Percentiles rank a stretch among this genome's conserved stretches.
These are phyloP conservation scores for Pseudococcus jackbeardsleyi DNA, from an alignment of 2,888 invertebrate species.

Conservation along the genomic window DNA sequence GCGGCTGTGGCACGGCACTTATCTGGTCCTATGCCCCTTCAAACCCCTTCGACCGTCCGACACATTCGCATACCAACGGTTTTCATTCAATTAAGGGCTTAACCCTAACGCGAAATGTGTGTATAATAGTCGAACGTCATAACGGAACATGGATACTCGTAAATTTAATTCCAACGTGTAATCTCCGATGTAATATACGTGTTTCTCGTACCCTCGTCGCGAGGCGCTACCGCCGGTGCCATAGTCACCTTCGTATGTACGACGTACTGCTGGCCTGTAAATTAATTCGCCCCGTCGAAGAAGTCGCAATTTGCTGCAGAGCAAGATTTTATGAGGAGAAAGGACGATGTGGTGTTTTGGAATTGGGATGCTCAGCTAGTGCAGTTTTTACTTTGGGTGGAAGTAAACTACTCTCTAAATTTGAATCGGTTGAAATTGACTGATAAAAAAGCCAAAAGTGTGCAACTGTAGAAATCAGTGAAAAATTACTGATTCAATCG, in stretches of 20 bases:
- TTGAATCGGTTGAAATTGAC: too few relatives aligned
- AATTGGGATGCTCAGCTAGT: neutral
- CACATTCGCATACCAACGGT: conserved; percentile 13
- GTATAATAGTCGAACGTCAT: conserved; percentile 45
- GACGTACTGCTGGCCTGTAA: neutral
- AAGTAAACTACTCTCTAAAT: too few relatives aligned
- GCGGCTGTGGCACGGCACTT: neutral
- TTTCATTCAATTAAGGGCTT: conserved; percentile 42
- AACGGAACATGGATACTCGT: conserved; percentile 41
- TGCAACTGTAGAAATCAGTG: too few relatives aligned
- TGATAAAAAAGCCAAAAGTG: too few relatives aligned
- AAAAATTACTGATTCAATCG: too few relatives aligned
- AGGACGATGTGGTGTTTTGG: neutral
- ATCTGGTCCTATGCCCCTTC: neutral
- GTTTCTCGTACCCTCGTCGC: neutral
- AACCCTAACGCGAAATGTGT: conserved; percentile 44
- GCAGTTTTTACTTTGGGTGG: neutral
- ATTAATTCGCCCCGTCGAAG: neutral
- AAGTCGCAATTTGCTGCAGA: neutral
- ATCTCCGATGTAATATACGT: conserved; percentile 45
- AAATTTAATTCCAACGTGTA: conserved; percentile 40
- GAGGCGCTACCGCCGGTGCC: neutral
- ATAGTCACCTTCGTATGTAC: neutral
- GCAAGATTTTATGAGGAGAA: neutral
- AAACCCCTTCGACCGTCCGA: neutral